Evolutionary conservation across 1,140 invertebrate species (phyloP).

Genomic region (Formica exsecta): DNA sequence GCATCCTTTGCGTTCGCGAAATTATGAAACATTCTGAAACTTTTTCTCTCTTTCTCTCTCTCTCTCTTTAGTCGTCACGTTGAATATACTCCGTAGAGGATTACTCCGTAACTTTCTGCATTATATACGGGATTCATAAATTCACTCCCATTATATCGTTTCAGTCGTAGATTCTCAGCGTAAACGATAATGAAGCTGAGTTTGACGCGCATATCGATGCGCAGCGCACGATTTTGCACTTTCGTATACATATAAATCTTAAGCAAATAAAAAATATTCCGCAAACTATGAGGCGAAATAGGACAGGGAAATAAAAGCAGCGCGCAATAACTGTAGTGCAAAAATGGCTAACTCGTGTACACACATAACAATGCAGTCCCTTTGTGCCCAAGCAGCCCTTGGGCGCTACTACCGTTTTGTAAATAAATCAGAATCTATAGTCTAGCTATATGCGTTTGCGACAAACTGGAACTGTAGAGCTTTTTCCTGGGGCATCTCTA

Average conservation of each 20-base stretch:
- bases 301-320: background rate
- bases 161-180: background rate
- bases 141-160: background rate
- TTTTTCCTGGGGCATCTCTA: background rate
- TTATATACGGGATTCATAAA: background rate
- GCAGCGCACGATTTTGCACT: background rate
- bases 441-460: background rate
- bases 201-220: background rate
- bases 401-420: conserved; percentile 33
- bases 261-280: conserved; percentile 9
- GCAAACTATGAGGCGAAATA: conserved; percentile 4
- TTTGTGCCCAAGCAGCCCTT: conserved; percentile 51
- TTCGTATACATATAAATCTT: background rate
- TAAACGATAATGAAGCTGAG: background rate
- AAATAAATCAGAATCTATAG: conserved; percentile 45
- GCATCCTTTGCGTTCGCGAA: conserved; percentile 1
- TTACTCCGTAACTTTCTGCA: conserved; percentile 17
- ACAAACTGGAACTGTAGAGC: background rate
- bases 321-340: background rate
- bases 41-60: too few relatives aligned
- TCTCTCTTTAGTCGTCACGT: conserved; percentile 19
- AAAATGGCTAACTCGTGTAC: conserved; percentile 39
- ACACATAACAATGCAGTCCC: conserved; percentile 2
- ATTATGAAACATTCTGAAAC: conserved; percentile 33
- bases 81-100: conserved; percentile 7